Evolutionary conservation across 2,797 vertebrate species (phyloP).

Genomic region (Chlorospingus flavigularis): DNA sequence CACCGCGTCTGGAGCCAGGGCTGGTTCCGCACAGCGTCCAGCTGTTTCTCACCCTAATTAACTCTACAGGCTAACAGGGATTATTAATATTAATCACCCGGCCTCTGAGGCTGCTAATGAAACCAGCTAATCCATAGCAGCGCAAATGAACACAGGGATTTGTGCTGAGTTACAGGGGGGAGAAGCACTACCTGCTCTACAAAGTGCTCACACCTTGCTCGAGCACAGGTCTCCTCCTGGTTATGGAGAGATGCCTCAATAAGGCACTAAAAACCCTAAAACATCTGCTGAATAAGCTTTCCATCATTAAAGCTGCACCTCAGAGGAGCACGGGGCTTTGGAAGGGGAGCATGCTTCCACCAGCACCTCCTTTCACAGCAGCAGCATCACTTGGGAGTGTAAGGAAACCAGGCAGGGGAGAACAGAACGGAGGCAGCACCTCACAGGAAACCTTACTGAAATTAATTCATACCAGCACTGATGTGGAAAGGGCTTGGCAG

Average conservation of each 20-base stretch:
- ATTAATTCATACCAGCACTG: background rate
- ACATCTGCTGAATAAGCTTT: background rate
- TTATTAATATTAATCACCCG: constrained; percentile 18
- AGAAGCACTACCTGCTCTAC: background rate
- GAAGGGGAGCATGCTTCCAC: background rate
- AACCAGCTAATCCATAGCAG: background rate
- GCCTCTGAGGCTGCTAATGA: background rate
- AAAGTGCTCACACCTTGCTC: fast-evolving
- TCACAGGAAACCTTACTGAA: background rate
- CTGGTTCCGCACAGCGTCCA: background rate
- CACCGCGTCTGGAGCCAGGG: background rate
- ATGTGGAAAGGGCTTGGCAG: background rate
- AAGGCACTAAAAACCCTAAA: background rate
- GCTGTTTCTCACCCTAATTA: background rate
- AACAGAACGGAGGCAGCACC: background rate
- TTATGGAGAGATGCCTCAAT: fast-evolving
- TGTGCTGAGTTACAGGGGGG: background rate
- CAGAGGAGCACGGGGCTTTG: background rate
- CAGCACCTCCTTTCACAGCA: background rate
- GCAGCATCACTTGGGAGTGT: background rate
- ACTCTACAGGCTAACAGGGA: background rate
- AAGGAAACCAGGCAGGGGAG: background rate
- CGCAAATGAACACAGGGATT: background rate
- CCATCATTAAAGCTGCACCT: fast-evolving
- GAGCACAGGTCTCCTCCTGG: background rate